A percentile compares a stretch with the other conserved stretches of the same genome.
These are phyloP conservation scores for Cherax quadricarinatus DNA, from an alignment of 1,140 invertebrate species.

Conservation along the genomic window DNA sequence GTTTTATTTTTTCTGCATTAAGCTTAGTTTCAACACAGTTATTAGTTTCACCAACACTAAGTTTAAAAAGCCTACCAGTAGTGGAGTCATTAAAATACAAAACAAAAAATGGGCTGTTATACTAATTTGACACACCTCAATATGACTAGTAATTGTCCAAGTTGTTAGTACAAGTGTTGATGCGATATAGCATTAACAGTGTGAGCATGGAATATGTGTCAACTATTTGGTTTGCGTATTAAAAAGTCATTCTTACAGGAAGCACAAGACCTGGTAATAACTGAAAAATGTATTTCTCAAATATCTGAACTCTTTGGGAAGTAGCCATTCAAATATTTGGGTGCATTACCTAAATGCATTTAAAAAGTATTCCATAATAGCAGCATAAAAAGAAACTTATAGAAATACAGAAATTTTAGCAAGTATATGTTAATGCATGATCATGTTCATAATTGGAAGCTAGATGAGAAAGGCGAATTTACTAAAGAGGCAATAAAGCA, in stretches of 20 bases:
- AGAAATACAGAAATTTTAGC: not conserved
- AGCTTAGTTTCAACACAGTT: too few relatives aligned
- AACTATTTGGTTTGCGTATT: not conserved
- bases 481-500: not conserved
- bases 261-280: too few relatives aligned
- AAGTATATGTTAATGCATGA: not conserved
- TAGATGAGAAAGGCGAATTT: not conserved
- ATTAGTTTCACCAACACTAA: too few relatives aligned
- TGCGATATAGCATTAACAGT: not conserved
- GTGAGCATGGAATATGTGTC: too few relatives aligned
- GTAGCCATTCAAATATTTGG: not conserved
- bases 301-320: not conserved
- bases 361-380: not conserved
- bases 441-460: not conserved
- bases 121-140: not conserved
- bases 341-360: not conserved
- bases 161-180: not conserved
- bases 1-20: too few relatives aligned
- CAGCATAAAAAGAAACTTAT: not conserved
- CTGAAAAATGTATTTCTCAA: not conserved
- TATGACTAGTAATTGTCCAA: conserved; percentile 12
- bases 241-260: not conserved
- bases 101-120: not conserved
- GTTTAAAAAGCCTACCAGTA: too few relatives aligned
- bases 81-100: not conserved